These are phyloP conservation scores for Sorex araneus DNA, from an alignment of 2,113 vertebrate genomes.

Conservation along the genomic window DNA sequence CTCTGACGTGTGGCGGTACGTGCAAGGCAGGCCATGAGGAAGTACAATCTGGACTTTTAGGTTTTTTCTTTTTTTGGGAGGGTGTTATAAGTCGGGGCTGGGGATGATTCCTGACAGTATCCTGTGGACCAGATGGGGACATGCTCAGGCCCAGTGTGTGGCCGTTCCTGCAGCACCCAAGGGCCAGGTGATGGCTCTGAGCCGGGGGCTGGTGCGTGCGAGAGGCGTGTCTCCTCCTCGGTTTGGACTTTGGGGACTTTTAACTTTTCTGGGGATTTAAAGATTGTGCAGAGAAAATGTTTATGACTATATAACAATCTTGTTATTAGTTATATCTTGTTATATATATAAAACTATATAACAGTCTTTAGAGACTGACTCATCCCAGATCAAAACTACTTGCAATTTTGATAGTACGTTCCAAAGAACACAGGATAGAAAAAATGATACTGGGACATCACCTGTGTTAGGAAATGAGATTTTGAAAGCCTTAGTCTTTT, in stretches of 20 bases:
- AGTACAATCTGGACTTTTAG: neutral
- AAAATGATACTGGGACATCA: neutral
- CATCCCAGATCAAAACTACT: neutral
- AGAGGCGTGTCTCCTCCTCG: no score
- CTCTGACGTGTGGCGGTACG: no score
- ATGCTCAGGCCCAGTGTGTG: no score
- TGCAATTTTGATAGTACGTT: slow-evolving; percentile 14
- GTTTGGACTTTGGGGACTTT: slow-evolving; percentile 32
- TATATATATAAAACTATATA: no score
- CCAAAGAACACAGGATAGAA: neutral
- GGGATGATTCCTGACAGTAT: no score
- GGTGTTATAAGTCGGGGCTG: no score
- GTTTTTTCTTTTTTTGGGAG: no score
- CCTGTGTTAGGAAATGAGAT: neutral
- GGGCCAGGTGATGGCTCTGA: no score
- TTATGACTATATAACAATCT: neutral
- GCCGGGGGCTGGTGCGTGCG: no score
- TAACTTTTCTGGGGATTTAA: slow-evolving; percentile 19
- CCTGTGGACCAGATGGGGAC: no score
- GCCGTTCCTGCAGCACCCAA: no score
- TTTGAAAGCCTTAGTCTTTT: slow-evolving; percentile 20
- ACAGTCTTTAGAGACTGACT: neutral
- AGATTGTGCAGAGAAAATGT: neutral
- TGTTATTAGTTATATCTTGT: no score
- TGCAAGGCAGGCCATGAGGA: neutral